Percentiles rank a stretch among this genome's conserved stretches.
phyloP scores from a whole-genome alignment of 2,797 vertebrate genomes.

The Amblyopsis hoosieri region DNA sequence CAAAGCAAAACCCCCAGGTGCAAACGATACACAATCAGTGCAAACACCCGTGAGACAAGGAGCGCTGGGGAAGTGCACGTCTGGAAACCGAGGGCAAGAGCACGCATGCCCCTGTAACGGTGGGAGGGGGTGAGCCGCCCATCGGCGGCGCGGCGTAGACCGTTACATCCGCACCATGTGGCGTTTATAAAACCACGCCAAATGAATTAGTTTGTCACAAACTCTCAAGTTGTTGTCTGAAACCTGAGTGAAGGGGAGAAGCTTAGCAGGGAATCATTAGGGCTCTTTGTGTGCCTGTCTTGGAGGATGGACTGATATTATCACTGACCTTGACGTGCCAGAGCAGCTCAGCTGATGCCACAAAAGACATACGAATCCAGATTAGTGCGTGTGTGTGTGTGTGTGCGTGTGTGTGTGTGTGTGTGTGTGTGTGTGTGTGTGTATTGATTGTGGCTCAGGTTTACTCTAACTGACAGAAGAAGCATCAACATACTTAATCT shows the following conservation, averaged over 20 bases:
- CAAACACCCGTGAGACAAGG: too few species aligned
- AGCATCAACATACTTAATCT: slow-evolving; percentile 30
- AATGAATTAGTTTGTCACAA: slow-evolving; percentile 23
- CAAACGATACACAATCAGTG: too few species aligned
- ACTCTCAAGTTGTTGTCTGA: slow-evolving; percentile 34
- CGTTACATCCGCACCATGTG: slow-evolving; percentile 15
- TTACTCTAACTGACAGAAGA: slow-evolving; percentile 39
- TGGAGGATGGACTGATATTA: slow-evolving; percentile 37
- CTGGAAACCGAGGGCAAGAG: too few species aligned
- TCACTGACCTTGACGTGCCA: slow-evolving; percentile 29
- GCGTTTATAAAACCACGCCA: slow-evolving; percentile 1
- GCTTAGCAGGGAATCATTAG: slow-evolving; percentile 38
- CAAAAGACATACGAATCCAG: slow-evolving; percentile 43
- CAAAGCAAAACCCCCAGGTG: too few species aligned
- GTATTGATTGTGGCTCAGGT: slow-evolving; percentile 43
- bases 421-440: slow-evolving; percentile 37
- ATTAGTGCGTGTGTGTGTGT: slow-evolving; percentile 31
- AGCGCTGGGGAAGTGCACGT: too few species aligned
- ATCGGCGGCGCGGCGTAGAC: too few species aligned
- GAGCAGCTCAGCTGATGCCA: slow-evolving; percentile 29
- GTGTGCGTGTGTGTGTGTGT: background rate
- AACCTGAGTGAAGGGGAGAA: slow-evolving; percentile 21
- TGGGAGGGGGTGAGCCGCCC: too few species aligned
- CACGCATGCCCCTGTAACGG: too few species aligned
- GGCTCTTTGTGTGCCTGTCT: slow-evolving; percentile 39